A percentile compares a stretch with the other conserved stretches of the same genome.
phyloP scores from a whole-genome alignment of 2,113 vertebrate genomes.

The Irena cyanogastra region DNA sequence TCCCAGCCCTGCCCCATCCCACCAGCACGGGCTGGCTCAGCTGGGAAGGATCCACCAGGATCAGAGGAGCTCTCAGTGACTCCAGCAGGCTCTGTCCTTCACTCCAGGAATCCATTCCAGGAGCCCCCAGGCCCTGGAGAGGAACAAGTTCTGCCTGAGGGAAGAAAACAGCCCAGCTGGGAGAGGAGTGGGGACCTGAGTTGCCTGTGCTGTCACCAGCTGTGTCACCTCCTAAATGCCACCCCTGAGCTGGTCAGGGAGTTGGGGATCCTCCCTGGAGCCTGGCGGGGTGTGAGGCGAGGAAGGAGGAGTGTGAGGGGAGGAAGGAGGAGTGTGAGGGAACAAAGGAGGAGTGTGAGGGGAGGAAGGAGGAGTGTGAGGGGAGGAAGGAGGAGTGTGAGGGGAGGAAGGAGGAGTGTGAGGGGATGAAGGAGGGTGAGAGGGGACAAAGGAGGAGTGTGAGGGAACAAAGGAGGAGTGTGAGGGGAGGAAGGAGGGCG shows the following conservation, averaged over 20 bases:
- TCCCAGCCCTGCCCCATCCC: background rate
- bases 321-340: no score
- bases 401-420: no score
- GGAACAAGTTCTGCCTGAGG: background rate
- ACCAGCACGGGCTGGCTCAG: accelerated
- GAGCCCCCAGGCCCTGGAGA: background rate
- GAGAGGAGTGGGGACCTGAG: accelerated
- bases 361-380: no score
- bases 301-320: background rate
- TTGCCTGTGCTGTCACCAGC: accelerated
- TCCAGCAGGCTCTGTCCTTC: background rate
- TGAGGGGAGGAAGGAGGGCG: no score
- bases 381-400: no score
- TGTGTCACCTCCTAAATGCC: background rate
- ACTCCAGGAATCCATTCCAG: background rate
- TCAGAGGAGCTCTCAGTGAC: background rate
- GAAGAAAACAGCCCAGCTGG: background rate
- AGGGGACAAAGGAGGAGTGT: no score
- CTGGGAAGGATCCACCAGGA: background rate
- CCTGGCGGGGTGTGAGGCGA: background rate
- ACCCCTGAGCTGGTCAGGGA: background rate
- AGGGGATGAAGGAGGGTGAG: no score
- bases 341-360: no score
- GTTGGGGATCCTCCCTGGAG: background rate
- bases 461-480: no score